Conservation (phyloP, 2,797 vertebrate genomes). For the Platalea minor region DNA sequence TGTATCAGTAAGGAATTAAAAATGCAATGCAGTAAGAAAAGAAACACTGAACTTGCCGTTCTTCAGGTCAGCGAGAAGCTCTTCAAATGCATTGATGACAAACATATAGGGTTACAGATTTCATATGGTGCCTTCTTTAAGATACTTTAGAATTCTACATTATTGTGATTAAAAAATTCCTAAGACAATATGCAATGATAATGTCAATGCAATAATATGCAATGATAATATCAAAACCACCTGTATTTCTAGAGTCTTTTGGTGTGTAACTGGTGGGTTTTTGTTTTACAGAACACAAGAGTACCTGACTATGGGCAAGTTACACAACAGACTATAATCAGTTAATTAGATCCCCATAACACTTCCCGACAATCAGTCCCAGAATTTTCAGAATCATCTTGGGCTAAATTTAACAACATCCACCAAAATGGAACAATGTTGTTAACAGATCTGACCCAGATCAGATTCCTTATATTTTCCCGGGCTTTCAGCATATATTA, state of each 20-base stretch:
- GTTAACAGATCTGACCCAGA: neutral
- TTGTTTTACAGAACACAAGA: neutral
- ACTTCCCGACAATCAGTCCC: neutral
- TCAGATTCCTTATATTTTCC: neutral
- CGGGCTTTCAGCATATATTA: neutral
- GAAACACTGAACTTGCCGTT: neutral
- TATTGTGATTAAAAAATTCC: neutral
- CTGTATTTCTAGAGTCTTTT: neutral
- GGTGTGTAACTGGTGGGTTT: fast-evolving
- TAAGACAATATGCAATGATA: neutral
- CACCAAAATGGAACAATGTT: neutral
- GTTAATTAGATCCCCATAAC: neutral
- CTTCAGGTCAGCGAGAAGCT: neutral
- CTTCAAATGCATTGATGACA: neutral
- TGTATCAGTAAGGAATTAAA: neutral
- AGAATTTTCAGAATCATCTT: neutral
- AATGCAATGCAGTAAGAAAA: neutral
- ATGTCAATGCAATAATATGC: neutral
- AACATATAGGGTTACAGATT: neutral
- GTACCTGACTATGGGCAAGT: neutral
- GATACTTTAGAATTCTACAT: neutral
- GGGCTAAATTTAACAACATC: neutral
- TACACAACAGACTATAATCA: neutral
- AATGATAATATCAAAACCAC: neutral
- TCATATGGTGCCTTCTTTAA: fast-evolving